Base-by-base conservation (phyloP, 2,888 invertebrate genomes). In the Leptogaster cylindrica region DNA sequence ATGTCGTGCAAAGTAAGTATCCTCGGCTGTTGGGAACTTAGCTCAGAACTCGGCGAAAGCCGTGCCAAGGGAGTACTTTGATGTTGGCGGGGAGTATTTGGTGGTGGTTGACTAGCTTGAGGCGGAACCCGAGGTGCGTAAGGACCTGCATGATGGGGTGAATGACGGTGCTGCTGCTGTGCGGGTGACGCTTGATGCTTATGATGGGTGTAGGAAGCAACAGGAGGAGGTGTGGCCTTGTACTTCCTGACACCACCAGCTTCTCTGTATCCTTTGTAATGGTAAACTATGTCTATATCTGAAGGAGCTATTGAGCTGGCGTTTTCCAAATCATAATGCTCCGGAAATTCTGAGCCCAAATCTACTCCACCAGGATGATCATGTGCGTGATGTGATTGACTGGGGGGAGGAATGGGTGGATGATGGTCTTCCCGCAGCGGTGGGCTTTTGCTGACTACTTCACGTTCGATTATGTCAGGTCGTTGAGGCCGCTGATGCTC, bases 291-390 rank as follows among this genome's bases (percentile, higher is more conserved):
- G 77, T 97, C 97, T 72, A 96, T 96, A 77, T 97, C 97, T 2
- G 96, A 96, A 0, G 97, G 97, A 0, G 97, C 97, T 73, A 97
- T 97, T 0, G 95, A 96, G 79, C 95, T 96, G 1, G 97, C 96
- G 81, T 97, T 97, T 82, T 97, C 97, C 70, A 97, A 83, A 78
- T 97, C 97, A 77, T 97, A 97, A 78, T 95, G 95, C 78, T 96
- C 95, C 0, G 95, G 93, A 70, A 89, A 84, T 76, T 92, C 92
- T 6, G 88, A 89, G 75, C 88, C 87, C 73, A 93, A 83, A 75
- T 93, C 92, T 61, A 90, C 88, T 50, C 89, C 88, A 18, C 87
- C 88, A 44, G 85, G 85, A 23, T 88, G 88, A 74, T 91, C 91
- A 68, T 92, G 90, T 61, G 89, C 88, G 73, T 89, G 89, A 74